Evolutionary conservation across 2,797 vertebrate species (phyloP).

Genomic region (Yasuhikotakia modesta): DNA sequence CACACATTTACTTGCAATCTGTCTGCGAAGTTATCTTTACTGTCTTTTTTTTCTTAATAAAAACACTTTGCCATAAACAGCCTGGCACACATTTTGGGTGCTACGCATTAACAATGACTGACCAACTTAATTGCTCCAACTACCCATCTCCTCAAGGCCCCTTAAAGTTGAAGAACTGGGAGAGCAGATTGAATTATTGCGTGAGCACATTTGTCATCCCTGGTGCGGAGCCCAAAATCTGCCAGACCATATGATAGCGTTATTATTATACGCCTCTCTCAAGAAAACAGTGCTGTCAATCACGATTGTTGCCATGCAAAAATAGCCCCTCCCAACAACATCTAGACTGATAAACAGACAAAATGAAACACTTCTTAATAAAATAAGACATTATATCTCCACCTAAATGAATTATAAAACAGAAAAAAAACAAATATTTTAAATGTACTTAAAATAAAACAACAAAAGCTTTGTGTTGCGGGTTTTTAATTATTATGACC

Average conservation of each 20-base stretch:
- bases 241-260: conserved; percentile 87
- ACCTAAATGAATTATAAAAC: not conserved
- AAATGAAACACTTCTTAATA: not conserved
- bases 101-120: conserved; percentile 68
- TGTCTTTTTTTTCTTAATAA: conserved; percentile 55
- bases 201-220: conserved; percentile 85
- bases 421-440: not conserved
- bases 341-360: conserved; percentile 16
- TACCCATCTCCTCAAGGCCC: conserved; percentile 79
- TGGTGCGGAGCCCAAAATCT: conserved; percentile 84
- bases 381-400: not conserved
- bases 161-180: conserved; percentile 86
- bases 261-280: conserved; percentile 83
- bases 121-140: conserved; percentile 79
- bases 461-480: not conserved
- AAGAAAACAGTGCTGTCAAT: conserved; percentile 80
- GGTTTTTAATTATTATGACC: not conserved
- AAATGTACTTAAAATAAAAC: not conserved
- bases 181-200: conserved; percentile 87
- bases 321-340: conserved; percentile 62
- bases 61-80: conserved; percentile 78
- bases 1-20: conserved; percentile 80
- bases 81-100: conserved; percentile 79
- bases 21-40: conserved; percentile 66
- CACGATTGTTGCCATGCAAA: conserved; percentile 64